A percentile compares a stretch with the other conserved stretches of the same genome.
These are phyloP conservation scores for Caenorhabditis inopinata DNA, from an alignment of 1,140 invertebrate species.

Conservation along the genomic window DNA sequence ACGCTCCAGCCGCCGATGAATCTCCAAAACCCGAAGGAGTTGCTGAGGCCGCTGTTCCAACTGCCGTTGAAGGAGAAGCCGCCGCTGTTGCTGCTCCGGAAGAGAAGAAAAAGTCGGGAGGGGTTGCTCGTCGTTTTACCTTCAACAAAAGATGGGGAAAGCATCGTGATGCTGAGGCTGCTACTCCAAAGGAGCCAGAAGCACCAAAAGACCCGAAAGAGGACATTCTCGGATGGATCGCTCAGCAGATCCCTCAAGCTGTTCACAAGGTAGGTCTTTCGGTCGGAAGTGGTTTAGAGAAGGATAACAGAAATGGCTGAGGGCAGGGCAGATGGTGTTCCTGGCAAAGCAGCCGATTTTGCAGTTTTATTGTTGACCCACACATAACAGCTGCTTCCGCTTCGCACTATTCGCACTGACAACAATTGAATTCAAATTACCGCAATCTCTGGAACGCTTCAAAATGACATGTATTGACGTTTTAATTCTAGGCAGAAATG, in stretches of 20 bases:
- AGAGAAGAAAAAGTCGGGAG: conserved; percentile 35
- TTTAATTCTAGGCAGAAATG: too few relatives aligned
- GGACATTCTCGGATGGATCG: conserved; percentile 55
- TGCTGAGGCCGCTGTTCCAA: conserved; percentile 1
- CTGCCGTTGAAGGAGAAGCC: conserved; percentile 7
- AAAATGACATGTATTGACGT: too few relatives aligned
- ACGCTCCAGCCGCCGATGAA: not conserved
- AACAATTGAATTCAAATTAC: not conserved
- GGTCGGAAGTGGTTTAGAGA: too few relatives aligned
- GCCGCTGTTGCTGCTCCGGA: conserved; percentile 29
- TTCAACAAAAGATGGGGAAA: conserved; percentile 42
- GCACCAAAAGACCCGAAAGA: conserved; percentile 51
- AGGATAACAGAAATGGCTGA: not conserved
- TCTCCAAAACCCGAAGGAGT: not conserved
- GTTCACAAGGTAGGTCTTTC: conserved; percentile 52
- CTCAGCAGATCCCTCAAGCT: conserved; percentile 49
- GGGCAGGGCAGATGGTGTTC: not conserved
- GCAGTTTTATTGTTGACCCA: not conserved
- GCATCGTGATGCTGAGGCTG: conserved; percentile 17
- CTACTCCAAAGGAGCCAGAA: conserved; percentile 41
- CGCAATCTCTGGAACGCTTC: not conserved
- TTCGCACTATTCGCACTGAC: not conserved
- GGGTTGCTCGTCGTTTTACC: conserved; percentile 37
- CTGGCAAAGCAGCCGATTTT: not conserved
- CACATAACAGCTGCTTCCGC: not conserved